Evolutionary conservation across 2,797 vertebrate species (phyloP).

Genomic region (Acropternis orthonyx): DNA sequence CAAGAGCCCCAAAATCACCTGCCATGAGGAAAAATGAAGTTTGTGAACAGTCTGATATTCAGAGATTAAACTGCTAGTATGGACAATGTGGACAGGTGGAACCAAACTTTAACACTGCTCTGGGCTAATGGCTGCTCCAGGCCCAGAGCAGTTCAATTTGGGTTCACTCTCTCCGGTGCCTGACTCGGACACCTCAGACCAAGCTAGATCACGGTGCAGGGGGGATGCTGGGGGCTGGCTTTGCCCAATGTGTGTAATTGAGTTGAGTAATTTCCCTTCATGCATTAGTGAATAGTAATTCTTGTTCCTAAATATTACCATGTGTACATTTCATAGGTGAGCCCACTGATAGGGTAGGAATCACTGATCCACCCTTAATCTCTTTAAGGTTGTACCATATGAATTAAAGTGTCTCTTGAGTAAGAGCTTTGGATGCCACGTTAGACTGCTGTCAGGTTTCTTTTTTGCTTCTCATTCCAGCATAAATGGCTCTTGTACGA

Average conservation of each 20-base stretch:
- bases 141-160: neutral
- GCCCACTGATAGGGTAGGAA: neutral
- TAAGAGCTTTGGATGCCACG: neutral
- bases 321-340: rapidly evolving
- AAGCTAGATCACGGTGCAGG: rapidly evolving
- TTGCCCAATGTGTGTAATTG: rapidly evolving
- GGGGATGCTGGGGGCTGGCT: neutral
- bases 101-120: neutral
- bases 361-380: neutral
- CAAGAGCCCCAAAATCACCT: neutral
- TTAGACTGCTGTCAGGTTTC: neutral
- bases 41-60: neutral
- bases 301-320: neutral
- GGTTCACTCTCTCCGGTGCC: neutral
- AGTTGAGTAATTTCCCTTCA: neutral
- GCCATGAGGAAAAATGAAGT: rapidly evolving
- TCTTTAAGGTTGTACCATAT: neutral
- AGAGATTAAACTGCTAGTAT: neutral
- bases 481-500: neutral
- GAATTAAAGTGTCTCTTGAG: neutral
- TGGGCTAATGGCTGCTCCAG: neutral
- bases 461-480: neutral
- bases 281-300: neutral
- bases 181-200: neutral
- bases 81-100: neutral